Evolutionary conservation across 2,113 vertebrate species (phyloP).

Genomic region (Ailurus styani): DNA sequence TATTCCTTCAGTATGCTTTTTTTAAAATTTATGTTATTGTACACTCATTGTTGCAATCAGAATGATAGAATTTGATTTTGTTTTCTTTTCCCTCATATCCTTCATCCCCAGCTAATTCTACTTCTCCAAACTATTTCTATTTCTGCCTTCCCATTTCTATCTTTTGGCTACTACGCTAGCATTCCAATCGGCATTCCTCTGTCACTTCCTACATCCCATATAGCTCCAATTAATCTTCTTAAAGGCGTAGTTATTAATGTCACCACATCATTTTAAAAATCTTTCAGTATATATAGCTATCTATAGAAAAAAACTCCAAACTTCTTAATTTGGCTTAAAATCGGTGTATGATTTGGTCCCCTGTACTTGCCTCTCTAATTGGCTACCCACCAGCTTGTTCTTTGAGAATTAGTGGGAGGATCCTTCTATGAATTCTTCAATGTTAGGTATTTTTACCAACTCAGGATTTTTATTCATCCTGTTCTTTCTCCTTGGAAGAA

Average conservation of each 20-base stretch:
- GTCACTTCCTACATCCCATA: neutral
- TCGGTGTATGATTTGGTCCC: neutral
- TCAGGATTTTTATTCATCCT: neutral
- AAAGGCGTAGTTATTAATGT: neutral
- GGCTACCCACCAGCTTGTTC: neutral
- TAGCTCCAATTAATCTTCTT: neutral
- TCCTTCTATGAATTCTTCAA: neutral
- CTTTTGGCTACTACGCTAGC: neutral
- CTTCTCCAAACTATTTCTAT: neutral
- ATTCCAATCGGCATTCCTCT: neutral
- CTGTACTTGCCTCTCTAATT: neutral
- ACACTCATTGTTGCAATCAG: neutral
- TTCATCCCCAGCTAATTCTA: neutral
- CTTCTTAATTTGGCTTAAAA: neutral
- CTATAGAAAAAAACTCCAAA: neutral
- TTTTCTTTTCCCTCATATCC: neutral
- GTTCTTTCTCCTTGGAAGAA: neutral
- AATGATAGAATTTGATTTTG: neutral
- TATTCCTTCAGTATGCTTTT: neutral
- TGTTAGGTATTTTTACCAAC: neutral
- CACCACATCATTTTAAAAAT: neutral
- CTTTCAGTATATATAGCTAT: neutral
- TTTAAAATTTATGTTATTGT: neutral
- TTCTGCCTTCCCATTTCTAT: too few species aligned
- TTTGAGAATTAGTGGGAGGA: neutral